These are phyloP conservation scores for Monochamus saltuarius DNA, from an alignment of 1,140 invertebrate genomes.

Conservation along the genomic window DNA sequence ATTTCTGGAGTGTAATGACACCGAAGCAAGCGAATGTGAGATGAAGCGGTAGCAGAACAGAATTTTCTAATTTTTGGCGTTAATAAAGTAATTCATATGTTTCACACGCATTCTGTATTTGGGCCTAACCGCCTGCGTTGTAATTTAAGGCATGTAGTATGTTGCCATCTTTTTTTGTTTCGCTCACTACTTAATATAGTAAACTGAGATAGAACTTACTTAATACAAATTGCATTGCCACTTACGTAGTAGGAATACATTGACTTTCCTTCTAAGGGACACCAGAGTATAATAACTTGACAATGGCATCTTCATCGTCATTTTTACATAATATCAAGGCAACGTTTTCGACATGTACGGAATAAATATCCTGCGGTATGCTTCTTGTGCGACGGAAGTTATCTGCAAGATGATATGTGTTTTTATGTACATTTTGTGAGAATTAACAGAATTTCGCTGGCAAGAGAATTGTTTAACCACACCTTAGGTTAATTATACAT, in stretches of 20 bases:
- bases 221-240: slow-evolving; percentile 38
- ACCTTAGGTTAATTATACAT: slow-evolving; percentile 24
- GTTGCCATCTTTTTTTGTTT: slow-evolving; percentile 25
- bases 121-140: slow-evolving; percentile 30
- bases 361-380: slow-evolving; percentile 25
- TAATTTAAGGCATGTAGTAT: slow-evolving; percentile 31
- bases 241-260: slow-evolving; percentile 25
- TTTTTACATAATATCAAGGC: slow-evolving; percentile 37
- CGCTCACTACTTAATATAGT: slow-evolving; percentile 29
- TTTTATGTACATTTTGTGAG: slow-evolving; percentile 25
- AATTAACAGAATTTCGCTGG: slow-evolving; percentile 29
- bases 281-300: slow-evolving; percentile 33
- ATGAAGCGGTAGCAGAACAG: too few species aligned
- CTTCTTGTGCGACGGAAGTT: slow-evolving; percentile 34
- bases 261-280: slow-evolving; percentile 25
- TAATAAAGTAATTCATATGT: slow-evolving; percentile 40
- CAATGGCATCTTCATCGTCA: slow-evolving; percentile 37
- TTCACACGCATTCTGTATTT: slow-evolving; percentile 37
- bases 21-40: too few species aligned
- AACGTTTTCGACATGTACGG: slow-evolving; percentile 26
- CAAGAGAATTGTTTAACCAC: slow-evolving; percentile 23
- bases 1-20: too few species aligned
- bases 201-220: slow-evolving; percentile 29
- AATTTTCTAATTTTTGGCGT: too few species aligned
- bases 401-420: slow-evolving; percentile 22